Evolutionary conservation across 2,797 vertebrate species (phyloP).

Genomic region (Salmo trutta): DNA sequence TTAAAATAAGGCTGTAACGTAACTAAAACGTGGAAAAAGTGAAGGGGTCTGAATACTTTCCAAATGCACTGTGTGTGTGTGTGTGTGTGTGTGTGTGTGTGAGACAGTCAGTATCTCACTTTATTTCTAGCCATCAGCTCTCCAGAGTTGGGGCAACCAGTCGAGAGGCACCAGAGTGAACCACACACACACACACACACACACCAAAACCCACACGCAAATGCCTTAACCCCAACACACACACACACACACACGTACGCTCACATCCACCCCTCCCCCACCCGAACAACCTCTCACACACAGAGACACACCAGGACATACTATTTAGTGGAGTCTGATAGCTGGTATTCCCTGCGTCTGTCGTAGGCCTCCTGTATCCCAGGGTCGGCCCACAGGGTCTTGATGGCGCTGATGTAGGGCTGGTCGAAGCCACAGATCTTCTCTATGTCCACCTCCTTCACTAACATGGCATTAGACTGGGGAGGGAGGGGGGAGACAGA

Average conservation of each 20-base stretch:
- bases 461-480: slow-evolving; percentile 89
- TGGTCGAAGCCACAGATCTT: slow-evolving; percentile 92
- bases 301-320: slow-evolving; percentile 71
- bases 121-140: slow-evolving; percentile 10
- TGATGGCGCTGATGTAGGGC: slow-evolving; percentile 89
- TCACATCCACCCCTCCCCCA: not conserved
- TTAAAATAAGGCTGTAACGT: too few relatives aligned
- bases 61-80: not conserved
- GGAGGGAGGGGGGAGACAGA: not conserved
- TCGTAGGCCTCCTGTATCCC: slow-evolving; percentile 98
- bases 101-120: not conserved
- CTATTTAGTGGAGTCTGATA: slow-evolving; percentile 99
- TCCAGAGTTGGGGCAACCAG: not conserved
- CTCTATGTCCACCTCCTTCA: slow-evolving; percentile 98
- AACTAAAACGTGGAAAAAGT: too few relatives aligned
- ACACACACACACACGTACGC: not conserved
- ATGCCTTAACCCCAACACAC: not conserved
- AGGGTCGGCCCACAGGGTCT: slow-evolving; percentile 92
- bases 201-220: not conserved
- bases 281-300: not conserved
- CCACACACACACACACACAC: not conserved
- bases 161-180: not conserved
- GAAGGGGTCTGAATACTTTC: too few relatives aligned
- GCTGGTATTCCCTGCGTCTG: slow-evolving; percentile 95
- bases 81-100: not conserved